Evolutionary conservation across 2,113 vertebrate species (phyloP).

Genomic region (Aspiorhynchus laticeps): DNA sequence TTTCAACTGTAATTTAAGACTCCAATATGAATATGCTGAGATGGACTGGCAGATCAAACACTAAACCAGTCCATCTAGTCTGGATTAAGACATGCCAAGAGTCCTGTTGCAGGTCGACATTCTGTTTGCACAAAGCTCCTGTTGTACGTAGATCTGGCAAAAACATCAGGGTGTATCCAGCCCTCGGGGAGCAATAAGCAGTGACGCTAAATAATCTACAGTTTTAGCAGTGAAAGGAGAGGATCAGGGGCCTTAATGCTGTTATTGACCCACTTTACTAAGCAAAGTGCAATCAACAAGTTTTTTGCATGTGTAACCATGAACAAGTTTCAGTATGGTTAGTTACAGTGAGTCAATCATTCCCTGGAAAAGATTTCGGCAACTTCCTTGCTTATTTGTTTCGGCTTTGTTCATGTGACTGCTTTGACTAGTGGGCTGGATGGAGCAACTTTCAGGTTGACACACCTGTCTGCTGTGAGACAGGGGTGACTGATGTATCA

Average conservation of each 20-base stretch:
- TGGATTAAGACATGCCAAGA: not conserved
- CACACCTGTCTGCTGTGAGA: conserved; percentile 10
- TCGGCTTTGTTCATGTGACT: not conserved
- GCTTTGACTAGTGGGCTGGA: not conserved
- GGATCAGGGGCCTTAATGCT: not conserved
- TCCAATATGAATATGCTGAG: not conserved
- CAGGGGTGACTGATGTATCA: not conserved
- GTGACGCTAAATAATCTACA: not conserved
- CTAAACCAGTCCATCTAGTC: not conserved
- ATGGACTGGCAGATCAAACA: not conserved
- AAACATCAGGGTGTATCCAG: conserved; percentile 15
- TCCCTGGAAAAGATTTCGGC: not conserved
- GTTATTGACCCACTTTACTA: not conserved
- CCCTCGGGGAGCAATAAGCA: not conserved
- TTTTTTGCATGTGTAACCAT: not conserved
- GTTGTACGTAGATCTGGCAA: conserved; percentile 25
- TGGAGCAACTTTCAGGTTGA: conserved; percentile 6
- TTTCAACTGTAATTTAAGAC: not conserved
- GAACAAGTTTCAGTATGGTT: not conserved
- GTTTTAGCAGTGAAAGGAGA: not conserved
- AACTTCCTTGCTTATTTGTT: not conserved
- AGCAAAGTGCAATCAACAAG: not conserved
- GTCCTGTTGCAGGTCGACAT: conserved; percentile 7
- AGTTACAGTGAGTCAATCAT: conserved; percentile 17
- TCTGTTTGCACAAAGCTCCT: conserved; percentile 44